phyloP scores from a whole-genome alignment of 2,113 vertebrate genomes.

The Peucedramus taeniatus region DNA sequence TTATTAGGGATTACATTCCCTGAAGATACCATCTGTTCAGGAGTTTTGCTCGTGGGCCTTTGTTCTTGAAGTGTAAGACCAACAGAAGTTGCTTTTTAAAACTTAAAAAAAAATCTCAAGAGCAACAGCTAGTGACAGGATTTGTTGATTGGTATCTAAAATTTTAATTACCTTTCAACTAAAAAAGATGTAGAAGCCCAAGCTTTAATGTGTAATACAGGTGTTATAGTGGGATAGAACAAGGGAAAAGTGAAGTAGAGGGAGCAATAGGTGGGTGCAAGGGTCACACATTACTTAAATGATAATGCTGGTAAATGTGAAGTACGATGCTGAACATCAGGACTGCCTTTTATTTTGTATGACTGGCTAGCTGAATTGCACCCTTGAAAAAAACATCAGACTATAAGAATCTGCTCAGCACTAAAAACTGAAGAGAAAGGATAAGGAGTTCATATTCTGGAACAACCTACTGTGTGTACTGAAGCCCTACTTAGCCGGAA shows the following conservation, averaged over 20 bases:
- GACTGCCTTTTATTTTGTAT: neutral
- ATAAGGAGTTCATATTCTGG: neutral
- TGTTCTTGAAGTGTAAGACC: neutral
- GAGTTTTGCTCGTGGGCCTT: neutral
- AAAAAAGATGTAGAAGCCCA: neutral
- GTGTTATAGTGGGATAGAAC: neutral
- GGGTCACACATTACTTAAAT: neutral
- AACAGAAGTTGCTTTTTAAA: neutral
- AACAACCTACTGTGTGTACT: rapidly evolving
- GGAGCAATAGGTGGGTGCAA: neutral
- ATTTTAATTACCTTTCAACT: neutral
- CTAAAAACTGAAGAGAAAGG: neutral
- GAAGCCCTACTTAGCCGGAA: neutral
- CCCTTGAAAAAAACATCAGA: neutral
- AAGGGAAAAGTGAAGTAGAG: neutral
- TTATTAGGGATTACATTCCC: neutral
- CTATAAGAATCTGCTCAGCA: neutral
- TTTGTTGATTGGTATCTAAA: neutral
- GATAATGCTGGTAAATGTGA: neutral
- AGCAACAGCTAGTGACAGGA: neutral
- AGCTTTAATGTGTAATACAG: neutral
- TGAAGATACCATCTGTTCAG: neutral
- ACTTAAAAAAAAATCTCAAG: neutral
- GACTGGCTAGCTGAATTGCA: neutral
- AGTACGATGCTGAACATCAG: neutral